These are phyloP conservation scores for Heliconius hortense DNA, from an alignment of 2,888 invertebrate genomes.

Conservation along the genomic window DNA sequence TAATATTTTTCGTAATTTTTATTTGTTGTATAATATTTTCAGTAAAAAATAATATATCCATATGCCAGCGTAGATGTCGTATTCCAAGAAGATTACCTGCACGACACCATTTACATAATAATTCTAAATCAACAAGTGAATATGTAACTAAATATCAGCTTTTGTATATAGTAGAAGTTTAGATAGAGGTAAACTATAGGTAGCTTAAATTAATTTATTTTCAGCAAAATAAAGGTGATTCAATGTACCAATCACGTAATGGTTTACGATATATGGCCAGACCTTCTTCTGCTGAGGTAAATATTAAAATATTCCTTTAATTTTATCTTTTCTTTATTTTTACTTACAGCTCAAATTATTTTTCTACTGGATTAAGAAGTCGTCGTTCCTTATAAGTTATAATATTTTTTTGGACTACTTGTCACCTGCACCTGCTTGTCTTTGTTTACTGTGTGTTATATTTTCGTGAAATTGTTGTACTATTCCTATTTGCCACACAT, in stretches of 20 bases:
- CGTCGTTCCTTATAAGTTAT: not conserved
- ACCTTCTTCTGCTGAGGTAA: conserved; percentile 48
- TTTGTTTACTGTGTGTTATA: not conserved
- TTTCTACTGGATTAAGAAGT: not conserved
- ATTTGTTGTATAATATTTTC: conserved; percentile 16
- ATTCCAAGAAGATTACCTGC: conserved; percentile 59
- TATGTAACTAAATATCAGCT: conserved; percentile 10
- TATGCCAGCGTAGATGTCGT: conserved; percentile 52
- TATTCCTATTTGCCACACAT: not conserved
- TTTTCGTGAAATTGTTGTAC: not conserved
- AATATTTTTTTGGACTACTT: not conserved
- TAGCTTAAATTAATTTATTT: not conserved
- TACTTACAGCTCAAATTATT: not conserved
- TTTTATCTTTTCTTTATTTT: not conserved
- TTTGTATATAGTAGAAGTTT: not conserved
- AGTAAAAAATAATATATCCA: conserved; percentile 48
- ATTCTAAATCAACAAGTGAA: conserved; percentile 16
- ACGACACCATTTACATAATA: conserved; percentile 38
- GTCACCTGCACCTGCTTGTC: no score
- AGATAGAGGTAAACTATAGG: not conserved
- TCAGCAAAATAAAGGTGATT: conserved; percentile 40
- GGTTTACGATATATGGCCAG: conserved; percentile 37
- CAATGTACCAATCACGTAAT: conserved; percentile 44
- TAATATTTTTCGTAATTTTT: not conserved
- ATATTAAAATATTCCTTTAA: not conserved